These are phyloP conservation scores for Coreoperca whiteheadi DNA, from an alignment of 2,113 vertebrate genomes.

Conservation along the genomic window DNA sequence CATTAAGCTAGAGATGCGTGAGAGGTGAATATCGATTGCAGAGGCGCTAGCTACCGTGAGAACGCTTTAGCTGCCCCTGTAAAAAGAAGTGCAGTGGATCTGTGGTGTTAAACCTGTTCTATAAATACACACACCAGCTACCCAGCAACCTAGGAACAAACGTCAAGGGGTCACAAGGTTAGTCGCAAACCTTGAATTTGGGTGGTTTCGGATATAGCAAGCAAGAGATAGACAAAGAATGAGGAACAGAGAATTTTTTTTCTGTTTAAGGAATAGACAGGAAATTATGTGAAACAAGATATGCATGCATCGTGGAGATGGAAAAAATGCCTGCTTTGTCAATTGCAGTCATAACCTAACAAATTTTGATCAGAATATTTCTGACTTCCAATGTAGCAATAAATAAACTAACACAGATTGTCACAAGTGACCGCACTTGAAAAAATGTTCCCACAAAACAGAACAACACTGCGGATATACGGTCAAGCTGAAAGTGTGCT, in stretches of 20 bases:
- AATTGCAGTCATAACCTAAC: too few relatives aligned
- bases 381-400: not conserved
- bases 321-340: not conserved
- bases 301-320: not conserved
- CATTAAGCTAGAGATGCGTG: constrained; percentile 33
- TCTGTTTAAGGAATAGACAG: not conserved
- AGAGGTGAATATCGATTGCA: constrained; percentile 60
- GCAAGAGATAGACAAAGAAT: not conserved
- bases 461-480: not conserved
- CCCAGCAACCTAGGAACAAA: constrained; percentile 26
- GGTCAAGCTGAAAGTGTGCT: too few relatives aligned
- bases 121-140: constrained; percentile 50
- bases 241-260: not conserved
- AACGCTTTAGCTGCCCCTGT: not conserved
- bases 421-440: not conserved
- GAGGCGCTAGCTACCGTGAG: constrained; percentile 18
- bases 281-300: not conserved
- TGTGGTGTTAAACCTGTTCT: constrained; percentile 29
- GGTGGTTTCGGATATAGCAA: not conserved
- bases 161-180: constrained; percentile 34
- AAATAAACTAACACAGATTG: not conserved
- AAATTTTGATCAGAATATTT: not conserved
- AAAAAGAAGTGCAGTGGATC: constrained; percentile 31
- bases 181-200: constrained; percentile 1
- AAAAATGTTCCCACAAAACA: not conserved